phyloP scores from a whole-genome alignment of 2,888 invertebrate genomes.

The Cheilosia scutellata region DNA sequence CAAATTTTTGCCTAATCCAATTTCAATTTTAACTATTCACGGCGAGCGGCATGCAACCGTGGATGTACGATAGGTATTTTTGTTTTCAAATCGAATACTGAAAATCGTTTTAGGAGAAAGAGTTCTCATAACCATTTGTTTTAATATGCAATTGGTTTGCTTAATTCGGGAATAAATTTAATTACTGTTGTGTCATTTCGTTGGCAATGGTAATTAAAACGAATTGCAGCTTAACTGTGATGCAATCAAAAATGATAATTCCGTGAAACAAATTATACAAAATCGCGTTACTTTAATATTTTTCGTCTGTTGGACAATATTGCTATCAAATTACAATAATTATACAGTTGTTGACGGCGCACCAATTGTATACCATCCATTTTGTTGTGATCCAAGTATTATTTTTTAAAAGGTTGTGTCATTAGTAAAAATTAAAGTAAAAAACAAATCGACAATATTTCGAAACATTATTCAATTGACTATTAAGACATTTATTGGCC shows the following conservation, averaged over 20 bases:
- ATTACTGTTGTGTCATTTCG: conserved; percentile 27
- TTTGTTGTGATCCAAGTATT: too few relatives aligned
- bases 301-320: background rate
- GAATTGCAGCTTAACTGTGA: conserved; percentile 21
- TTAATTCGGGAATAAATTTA: conserved; percentile 63
- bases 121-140: conserved; percentile 44
- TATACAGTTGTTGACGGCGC: too few relatives aligned
- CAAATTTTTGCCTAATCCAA: conserved; percentile 47
- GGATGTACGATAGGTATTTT: background rate
- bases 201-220: conserved; percentile 36
- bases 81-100: conserved; percentile 35
- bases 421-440: too few relatives aligned
- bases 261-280: background rate
- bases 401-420: too few relatives aligned
- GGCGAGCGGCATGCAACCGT: background rate
- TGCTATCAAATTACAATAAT: too few relatives aligned
- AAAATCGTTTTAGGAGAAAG: conserved; percentile 24
- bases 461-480: too few relatives aligned
- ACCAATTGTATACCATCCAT: too few relatives aligned
- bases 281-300: background rate
- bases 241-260: conserved; percentile 21
- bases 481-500: too few relatives aligned
- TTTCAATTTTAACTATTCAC: conserved; percentile 53
- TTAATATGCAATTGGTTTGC: conserved; percentile 55
- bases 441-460: too few relatives aligned